A percentile compares a stretch with the other conserved stretches of the same genome.
Conservation (phyloP, 2,797 vertebrate genomes). For the Otolemur crassicaudatus region DNA sequence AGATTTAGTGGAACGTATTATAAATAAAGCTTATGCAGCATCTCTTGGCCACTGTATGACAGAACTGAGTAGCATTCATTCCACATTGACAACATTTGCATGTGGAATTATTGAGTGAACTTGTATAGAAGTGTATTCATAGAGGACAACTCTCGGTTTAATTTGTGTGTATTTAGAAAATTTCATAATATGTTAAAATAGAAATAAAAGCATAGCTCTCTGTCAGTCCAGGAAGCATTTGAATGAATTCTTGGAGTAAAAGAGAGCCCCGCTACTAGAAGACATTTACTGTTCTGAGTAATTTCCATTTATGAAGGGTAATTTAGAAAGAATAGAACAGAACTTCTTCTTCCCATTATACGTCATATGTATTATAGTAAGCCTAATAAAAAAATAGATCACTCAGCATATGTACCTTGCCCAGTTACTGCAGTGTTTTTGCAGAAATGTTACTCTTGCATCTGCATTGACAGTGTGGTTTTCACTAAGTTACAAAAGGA, state of each 20-base stretch:
- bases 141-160: not conserved
- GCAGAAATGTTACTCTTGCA: not conserved
- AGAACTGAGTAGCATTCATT: not conserved
- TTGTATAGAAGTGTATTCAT: constrained; percentile 8
- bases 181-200: not conserved
- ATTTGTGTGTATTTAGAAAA: constrained; percentile 46
- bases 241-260: constrained; percentile 41
- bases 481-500: not conserved
- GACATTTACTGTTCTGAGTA: constrained; percentile 25
- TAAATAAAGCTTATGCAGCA: not conserved
- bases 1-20: constrained; percentile 17
- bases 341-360: not conserved
- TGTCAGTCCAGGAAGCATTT: not conserved
- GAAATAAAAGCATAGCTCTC: constrained; percentile 25
- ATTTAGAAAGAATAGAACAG: constrained; percentile 49
- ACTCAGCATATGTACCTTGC: not conserved
- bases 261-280: constrained; percentile 27
- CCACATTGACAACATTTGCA: not conserved
- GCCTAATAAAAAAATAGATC: not conserved
- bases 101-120: not conserved
- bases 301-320: constrained; percentile 29
- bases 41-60: not conserved
- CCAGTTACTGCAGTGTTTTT: not conserved
- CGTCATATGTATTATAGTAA: not conserved
- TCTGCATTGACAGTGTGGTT: not conserved